Evolutionary conservation across 2,113 vertebrate species (phyloP), one percentile per base, ranked within the genome.

Genomic region (Tinamus guttatus): DNA sequence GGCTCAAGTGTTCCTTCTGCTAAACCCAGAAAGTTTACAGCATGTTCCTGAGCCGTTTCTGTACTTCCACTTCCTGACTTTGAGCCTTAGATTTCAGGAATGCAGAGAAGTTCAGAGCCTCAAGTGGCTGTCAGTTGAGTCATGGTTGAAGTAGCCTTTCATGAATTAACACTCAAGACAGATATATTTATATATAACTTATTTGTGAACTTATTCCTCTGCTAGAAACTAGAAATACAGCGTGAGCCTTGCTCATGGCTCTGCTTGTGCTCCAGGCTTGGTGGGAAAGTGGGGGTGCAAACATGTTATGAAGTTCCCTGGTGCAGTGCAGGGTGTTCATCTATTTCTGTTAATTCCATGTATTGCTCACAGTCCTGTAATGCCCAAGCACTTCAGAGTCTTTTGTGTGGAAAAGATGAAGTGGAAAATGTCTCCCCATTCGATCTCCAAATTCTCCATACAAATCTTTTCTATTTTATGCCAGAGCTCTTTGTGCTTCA

Each of bases 111-210:
- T 83, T 81, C 74, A 83, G 65, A 81, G 64, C 22, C 25, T 54
- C 19, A 90, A 73, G 38, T 41, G 22, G 77, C 60, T 58, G 90
- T 80, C 78, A 75, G 36, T 54, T 79, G 78, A 80, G 30, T 58
- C 76, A 70, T 73, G 58, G 74, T 54, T 88, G 60, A 76, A 84
- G 52, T 30, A 82, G 49, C 54, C 40, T 62, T 82, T 74, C 70
- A 76, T 90, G 27, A 73, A 69, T 91, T 68, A 62, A 80, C 63
- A 56, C 8, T 93, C 24, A 20, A 32, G 24, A 85, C 51, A 56
- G 0, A 1, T 85, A 4, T 88, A 94, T 85, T 85, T 94, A 92
- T 96, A 81, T 87, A 34, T 96, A 95, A 92, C 28, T 95, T 94
- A 89, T 69, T 84, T 32, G 59, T 93, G 79, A 85, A 91, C 41